Conservation (phyloP, 2,113 vertebrate genomes). For the Eurystomus gularis region DNA sequence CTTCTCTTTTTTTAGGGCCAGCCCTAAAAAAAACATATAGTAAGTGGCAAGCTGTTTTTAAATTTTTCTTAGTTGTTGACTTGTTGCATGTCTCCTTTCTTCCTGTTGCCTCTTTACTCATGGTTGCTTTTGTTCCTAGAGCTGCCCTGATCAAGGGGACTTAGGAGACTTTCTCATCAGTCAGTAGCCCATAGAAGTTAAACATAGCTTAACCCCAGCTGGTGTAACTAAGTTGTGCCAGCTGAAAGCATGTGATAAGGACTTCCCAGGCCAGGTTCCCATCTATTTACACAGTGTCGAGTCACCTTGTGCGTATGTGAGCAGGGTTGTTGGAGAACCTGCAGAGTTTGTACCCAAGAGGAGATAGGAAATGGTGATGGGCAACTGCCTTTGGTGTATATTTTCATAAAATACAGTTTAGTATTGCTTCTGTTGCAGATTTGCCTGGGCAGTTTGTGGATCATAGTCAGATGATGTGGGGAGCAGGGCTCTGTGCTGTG, state of each 20-base stretch:
- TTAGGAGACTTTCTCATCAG: not conserved
- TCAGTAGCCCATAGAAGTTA: not conserved
- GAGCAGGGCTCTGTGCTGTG: not conserved
- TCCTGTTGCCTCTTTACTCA: not conserved
- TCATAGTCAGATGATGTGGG: not conserved
- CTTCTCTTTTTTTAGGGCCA: not conserved
- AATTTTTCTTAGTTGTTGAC: not conserved
- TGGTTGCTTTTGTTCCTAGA: not conserved
- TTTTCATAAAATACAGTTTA: not conserved
- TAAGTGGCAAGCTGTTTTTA: not conserved
- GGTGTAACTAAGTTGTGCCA: not conserved
- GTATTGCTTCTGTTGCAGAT: not conserved
- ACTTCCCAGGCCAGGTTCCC: not conserved
- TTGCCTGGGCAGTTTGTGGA: rapidly evolving
- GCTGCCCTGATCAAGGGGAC: not conserved
- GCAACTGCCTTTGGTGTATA: not conserved
- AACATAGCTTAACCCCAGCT: not conserved
- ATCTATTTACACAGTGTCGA: not conserved
- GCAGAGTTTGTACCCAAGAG: not conserved
- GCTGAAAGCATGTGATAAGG: not conserved
- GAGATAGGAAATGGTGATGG: rapidly evolving
- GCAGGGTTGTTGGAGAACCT: not conserved
- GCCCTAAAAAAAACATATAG: not conserved
- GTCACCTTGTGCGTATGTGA: not conserved
- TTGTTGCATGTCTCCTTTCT: not conserved